These are phyloP conservation scores for Lepilemur ruficaudatus DNA, from an alignment of 2,797 vertebrate species.

Conservation along the genomic window DNA sequence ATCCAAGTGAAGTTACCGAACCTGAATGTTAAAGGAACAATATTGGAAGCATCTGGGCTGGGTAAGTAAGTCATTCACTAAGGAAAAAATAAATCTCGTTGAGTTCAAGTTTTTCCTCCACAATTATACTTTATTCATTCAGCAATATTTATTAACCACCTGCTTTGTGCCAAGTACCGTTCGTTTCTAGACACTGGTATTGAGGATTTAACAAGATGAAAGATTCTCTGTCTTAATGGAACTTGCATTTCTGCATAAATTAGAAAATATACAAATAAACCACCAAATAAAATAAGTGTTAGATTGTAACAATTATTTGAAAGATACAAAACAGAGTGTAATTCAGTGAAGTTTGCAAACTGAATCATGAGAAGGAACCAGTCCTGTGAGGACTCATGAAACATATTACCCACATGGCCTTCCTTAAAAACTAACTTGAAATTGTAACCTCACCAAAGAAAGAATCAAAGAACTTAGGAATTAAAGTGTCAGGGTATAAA, in stretches of 20 bases:
- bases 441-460: not conserved
- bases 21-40: not conserved
- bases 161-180: not conserved
- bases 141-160: not conserved
- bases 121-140: not conserved
- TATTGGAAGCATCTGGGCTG: not conserved
- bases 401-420: not conserved
- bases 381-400: not conserved
- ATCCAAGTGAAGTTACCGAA: not conserved
- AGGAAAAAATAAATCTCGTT: not conserved
- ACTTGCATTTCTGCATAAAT: not conserved
- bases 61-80: not conserved
- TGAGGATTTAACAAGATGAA: not conserved
- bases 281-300: not conserved
- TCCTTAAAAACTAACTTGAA: not conserved
- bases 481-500: not conserved
- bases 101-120: not conserved
- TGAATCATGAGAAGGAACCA: not conserved
- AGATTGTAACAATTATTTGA: not conserved
- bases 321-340: not conserved
- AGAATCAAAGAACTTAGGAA: not conserved
- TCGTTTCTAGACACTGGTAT: not conserved
- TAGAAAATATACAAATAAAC: constrained; percentile 10
- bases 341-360: not conserved
- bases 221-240: not conserved